phyloP scores from a whole-genome alignment of 2,888 invertebrate genomes.

The Rhaphigaster nebulosa region DNA sequence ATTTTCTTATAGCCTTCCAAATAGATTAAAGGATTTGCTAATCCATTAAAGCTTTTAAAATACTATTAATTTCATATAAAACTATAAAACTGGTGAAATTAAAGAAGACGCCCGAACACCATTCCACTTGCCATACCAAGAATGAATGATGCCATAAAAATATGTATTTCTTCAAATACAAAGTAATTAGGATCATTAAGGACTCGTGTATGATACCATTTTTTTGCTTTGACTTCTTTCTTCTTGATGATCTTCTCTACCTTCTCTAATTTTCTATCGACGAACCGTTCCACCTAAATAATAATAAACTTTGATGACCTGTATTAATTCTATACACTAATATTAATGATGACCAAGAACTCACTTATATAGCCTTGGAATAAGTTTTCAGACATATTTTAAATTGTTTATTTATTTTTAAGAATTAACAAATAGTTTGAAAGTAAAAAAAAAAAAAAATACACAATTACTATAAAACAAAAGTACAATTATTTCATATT shows the following conservation, averaged over 20 bases:
- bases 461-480: slow-evolving; percentile 34
- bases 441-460: slow-evolving; percentile 59
- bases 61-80: slow-evolving; percentile 21
- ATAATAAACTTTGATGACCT: slow-evolving; percentile 58
- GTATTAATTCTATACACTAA: background rate
- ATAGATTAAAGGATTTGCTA: background rate
- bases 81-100: slow-evolving; percentile 21
- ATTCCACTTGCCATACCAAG: slow-evolving; percentile 83
- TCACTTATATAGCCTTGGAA: slow-evolving; percentile 57
- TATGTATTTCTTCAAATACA: slow-evolving; percentile 81
- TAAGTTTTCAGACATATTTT: slow-evolving; percentile 8
- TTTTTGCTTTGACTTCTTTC: slow-evolving; percentile 79
- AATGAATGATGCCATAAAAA: slow-evolving; percentile 84
- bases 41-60: slow-evolving; percentile 50
- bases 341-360: slow-evolving; percentile 36
- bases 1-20: background rate
- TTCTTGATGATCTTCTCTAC: slow-evolving; percentile 82
- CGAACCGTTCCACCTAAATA: slow-evolving; percentile 81
- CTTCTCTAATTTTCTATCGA: slow-evolving; percentile 85
- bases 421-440: slow-evolving; percentile 25
- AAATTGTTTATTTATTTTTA: background rate
- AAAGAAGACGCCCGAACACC: slow-evolving; percentile 63
- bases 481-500: slow-evolving; percentile 62
- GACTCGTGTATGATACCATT: slow-evolving; percentile 74
- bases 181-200: slow-evolving; percentile 75